Conservation (phyloP, 2,888 invertebrate genomes). For the Cephus nigrinus region DNA sequence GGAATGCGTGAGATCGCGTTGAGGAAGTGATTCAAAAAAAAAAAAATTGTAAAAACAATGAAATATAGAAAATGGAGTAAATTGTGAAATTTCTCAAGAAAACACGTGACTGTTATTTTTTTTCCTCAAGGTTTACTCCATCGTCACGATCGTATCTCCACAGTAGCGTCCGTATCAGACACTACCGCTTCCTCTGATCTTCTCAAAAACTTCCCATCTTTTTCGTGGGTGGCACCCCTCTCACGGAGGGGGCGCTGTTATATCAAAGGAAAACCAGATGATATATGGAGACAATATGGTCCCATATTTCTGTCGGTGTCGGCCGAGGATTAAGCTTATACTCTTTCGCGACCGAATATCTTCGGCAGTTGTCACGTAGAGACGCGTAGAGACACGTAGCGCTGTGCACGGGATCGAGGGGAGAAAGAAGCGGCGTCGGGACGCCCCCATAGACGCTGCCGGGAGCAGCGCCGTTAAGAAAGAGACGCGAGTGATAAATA, state of each 20-base stretch:
- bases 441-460: conserved; percentile 2
- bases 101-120: not conserved
- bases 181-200: not conserved
- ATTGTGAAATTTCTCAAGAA: not conserved
- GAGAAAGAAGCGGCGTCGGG: not conserved
- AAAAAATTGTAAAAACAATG: not conserved
- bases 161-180: not conserved
- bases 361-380: conserved; percentile 55
- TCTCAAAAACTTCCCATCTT: not conserved
- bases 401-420: not conserved
- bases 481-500: conserved; percentile 41
- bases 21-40: not conserved
- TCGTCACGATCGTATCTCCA: not conserved
- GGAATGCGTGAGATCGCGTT: not conserved
- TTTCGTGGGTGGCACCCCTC: not conserved
- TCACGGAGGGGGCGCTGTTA: conserved; percentile 8
- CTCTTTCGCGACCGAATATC: conserved; percentile 50
- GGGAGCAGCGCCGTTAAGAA: conserved; percentile 10
- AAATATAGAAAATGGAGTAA: not conserved
- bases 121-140: conserved; percentile 19
- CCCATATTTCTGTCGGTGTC: conserved; percentile 52
- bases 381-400: conserved; percentile 5
- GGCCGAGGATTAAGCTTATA: conserved; percentile 53
- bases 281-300: conserved; percentile 54
- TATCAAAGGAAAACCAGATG: conserved; percentile 46